Conservation (phyloP, 2,888 invertebrate genomes). For the Agriopis marginaria region DNA sequence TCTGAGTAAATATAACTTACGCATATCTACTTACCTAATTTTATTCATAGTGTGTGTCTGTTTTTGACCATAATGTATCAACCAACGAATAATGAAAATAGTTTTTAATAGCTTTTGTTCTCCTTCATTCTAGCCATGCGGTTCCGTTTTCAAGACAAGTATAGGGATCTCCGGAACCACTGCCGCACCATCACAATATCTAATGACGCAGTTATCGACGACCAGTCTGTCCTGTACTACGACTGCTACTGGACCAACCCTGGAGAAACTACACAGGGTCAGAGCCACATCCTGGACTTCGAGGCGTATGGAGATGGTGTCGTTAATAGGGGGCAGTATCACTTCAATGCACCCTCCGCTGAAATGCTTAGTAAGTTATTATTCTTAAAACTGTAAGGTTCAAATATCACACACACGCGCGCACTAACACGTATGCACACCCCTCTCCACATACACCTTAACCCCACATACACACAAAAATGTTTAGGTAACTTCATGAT, state of each 20-base stretch:
- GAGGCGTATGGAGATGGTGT: conserved; percentile 72
- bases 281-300: conserved; percentile 75
- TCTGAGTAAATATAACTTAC: background rate
- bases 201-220: conserved; percentile 70
- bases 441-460: too few relatives aligned
- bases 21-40: too few relatives aligned
- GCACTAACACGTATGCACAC: too few relatives aligned
- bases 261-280: conserved; percentile 68
- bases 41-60: too few relatives aligned
- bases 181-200: conserved; percentile 76
- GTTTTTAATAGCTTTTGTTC: background rate
- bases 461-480: too few relatives aligned
- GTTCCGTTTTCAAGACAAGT: conserved; percentile 73
- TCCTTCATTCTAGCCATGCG: conserved; percentile 72
- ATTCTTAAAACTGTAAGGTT: background rate
- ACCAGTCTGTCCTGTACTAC: conserved; percentile 76
- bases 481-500: too few relatives aligned
- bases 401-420: too few relatives aligned
- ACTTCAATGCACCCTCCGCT: conserved; percentile 76
- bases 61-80: too few relatives aligned
- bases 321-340: conserved; percentile 73
- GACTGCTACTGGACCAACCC: conserved; percentile 78
- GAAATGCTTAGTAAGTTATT: conserved; percentile 77
- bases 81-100: too few relatives aligned
- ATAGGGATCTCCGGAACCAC: conserved; percentile 61